Conservation (phyloP, 2,113 vertebrate species). For the Lophotis ruficrista region DNA sequence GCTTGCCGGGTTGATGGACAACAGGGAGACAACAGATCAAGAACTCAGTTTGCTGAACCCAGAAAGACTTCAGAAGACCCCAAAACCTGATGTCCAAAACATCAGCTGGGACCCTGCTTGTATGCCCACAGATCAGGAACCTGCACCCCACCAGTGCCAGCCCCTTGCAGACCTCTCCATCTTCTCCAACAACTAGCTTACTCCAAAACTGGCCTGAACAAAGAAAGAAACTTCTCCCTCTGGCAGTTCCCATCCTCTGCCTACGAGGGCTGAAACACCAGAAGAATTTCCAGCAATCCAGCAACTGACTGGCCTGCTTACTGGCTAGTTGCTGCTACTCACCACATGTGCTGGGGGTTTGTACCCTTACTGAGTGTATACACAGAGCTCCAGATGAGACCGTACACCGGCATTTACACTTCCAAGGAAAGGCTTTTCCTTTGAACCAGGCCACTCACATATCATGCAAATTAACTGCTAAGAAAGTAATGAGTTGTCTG, state of each 20-base stretch:
- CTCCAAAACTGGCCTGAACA: not conserved
- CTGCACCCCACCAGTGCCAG: not conserved
- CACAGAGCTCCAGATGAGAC: not conserved
- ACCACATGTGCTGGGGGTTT: not conserved
- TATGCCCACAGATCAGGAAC: not conserved
- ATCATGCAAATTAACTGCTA: not conserved
- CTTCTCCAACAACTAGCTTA: not conserved
- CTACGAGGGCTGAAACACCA: not conserved
- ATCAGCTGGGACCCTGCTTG: not conserved
- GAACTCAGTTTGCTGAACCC: not conserved
- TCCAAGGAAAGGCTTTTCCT: not conserved
- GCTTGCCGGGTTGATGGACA: not conserved
- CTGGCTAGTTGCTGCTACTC: not conserved
- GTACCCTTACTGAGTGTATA: not conserved
- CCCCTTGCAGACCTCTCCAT: not conserved
- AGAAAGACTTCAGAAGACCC: not conserved
- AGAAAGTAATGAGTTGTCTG: not conserved
- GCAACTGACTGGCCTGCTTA: not conserved
- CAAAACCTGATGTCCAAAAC: not conserved
- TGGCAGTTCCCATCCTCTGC: not conserved
- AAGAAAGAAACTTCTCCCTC: not conserved
- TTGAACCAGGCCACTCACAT: not conserved
- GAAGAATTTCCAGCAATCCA: not conserved
- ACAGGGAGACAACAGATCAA: not conserved
- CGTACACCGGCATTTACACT: not conserved